phyloP scores from a whole-genome alignment of 2,888 invertebrate genomes.

The Clistopyga incitator region DNA sequence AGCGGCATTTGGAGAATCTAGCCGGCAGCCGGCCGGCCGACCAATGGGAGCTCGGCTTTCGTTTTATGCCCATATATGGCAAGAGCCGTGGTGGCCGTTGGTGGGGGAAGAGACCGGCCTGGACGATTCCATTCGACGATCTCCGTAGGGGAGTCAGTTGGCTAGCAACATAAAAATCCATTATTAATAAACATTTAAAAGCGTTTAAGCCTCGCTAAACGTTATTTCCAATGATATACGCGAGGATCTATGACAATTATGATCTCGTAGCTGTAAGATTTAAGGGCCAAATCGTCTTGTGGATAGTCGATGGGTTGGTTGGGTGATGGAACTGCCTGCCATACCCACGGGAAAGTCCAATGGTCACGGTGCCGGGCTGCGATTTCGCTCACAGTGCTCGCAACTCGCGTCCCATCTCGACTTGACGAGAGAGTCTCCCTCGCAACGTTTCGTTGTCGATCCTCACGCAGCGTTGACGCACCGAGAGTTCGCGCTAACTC shows the following conservation, averaged over 20 bases:
- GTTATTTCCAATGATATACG: neutral
- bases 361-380: conserved; percentile 76
- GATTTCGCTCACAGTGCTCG: conserved; percentile 80
- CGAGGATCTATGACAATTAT: neutral
- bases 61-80: conserved; percentile 94
- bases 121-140: conserved; percentile 80
- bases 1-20: conserved; percentile 85
- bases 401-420: conserved; percentile 77
- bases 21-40: conserved; percentile 86
- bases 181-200: conserved; percentile 29
- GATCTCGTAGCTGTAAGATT: neutral
- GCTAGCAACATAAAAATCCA: conserved; percentile 24
- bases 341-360: conserved; percentile 77
- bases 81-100: conserved; percentile 87
- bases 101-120: conserved; percentile 84
- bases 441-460: conserved; percentile 65
- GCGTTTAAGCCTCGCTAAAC: neutral
- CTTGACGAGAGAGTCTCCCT: conserved; percentile 61
- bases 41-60: conserved; percentile 89
- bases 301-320: neutral
- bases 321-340: conserved; percentile 56
- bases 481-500: conserved; percentile 45
- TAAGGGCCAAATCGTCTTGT: neutral
- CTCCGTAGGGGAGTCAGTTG: conserved; percentile 70
- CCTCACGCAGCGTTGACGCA: conserved; percentile 39